Evolutionary conservation across 2,797 vertebrate genomes (phyloP), one percentile per base, ranked within the genome.

Genomic region (Gymnopithys bicolor): DNA sequence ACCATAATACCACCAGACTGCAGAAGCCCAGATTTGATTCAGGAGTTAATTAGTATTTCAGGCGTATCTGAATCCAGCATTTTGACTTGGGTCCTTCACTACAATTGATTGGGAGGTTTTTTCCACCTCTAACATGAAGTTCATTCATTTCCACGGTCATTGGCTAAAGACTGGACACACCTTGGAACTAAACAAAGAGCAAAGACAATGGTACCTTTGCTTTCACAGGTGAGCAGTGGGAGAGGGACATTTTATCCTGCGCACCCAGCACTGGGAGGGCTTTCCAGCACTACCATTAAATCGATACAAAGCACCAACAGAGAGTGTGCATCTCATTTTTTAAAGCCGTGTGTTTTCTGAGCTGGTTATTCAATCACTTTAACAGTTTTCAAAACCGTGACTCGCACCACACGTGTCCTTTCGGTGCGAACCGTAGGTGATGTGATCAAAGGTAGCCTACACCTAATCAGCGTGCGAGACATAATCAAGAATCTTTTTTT

Each of bases 301-400:
- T 64, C 74, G 53, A 74, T 70, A 37, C 80, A 56, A 55, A 92
- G 66, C 73, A 69, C 73, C 84, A 84, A 56, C 55, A 62, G 7
- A 3, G 67, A 67, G 45, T 0, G 0, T 41, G 67, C 91, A 82
- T 94, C 80, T 90, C 83, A 79, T 94, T 96, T 94, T 87, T 82
- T n/a, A 88, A 70, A 94, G 63, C 59, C 0, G 5, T 25, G 45
- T 58, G 87, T 32, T 96, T 80, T 48, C 89, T 0, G 1, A 93
- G 70, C 93, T 93, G 91, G 77, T 95, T 84, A 90, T 95, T 95
- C 93, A 94, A 94, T 95, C 91, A 96, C 77, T 96, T 90, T 51
- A 96, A 68, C 91, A 94, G 88, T 94, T 94, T 64, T 77, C 41
- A 74, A 74, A 69, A 5, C 35, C 3, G 0, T 1, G 1, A 58